These are phyloP conservation scores for Lethrus apterus DNA, from an alignment of 1,140 invertebrate species.

Conservation along the genomic window DNA sequence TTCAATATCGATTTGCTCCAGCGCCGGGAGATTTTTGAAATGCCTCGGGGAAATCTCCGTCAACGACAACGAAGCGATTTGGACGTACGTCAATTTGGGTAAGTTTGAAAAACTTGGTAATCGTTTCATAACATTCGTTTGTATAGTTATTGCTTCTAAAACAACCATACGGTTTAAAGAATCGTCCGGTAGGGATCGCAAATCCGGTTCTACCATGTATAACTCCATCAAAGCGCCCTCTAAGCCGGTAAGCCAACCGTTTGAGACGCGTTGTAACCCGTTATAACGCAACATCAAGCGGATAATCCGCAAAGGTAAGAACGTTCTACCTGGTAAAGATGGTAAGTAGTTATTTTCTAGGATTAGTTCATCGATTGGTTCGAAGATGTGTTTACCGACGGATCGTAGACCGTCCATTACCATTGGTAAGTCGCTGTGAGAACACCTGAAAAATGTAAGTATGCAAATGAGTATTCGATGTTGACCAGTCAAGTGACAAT, in stretches of 20 bases:
- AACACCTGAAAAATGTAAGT: constrained; percentile 57
- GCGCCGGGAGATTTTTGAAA: constrained; percentile 61
- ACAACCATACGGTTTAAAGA: constrained; percentile 65
- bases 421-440: constrained; percentile 71
- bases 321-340: constrained; percentile 68
- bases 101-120: constrained; percentile 60
- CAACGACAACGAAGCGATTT: constrained; percentile 61
- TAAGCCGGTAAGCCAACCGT: constrained; percentile 69
- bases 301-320: constrained; percentile 64
- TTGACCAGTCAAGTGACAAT: no score
- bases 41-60: constrained; percentile 61
- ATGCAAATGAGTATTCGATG: no score
- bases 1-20: constrained; percentile 69
- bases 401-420: constrained; percentile 65
- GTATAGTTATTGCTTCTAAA: constrained; percentile 73
- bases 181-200: constrained; percentile 68
- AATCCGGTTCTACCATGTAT: constrained; percentile 73
- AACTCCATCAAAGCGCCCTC: constrained; percentile 72
- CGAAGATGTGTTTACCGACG: constrained; percentile 58
- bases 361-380: constrained; percentile 74
- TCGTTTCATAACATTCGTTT: constrained; percentile 64
- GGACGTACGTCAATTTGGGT: constrained; percentile 55
- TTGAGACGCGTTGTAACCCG: constrained; percentile 69
- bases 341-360: constrained; percentile 79
- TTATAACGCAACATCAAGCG: constrained; percentile 77